These are phyloP conservation scores for Salvelinus alpinus DNA, from an alignment of 2,113 vertebrate species.

Conservation along the genomic window DNA sequence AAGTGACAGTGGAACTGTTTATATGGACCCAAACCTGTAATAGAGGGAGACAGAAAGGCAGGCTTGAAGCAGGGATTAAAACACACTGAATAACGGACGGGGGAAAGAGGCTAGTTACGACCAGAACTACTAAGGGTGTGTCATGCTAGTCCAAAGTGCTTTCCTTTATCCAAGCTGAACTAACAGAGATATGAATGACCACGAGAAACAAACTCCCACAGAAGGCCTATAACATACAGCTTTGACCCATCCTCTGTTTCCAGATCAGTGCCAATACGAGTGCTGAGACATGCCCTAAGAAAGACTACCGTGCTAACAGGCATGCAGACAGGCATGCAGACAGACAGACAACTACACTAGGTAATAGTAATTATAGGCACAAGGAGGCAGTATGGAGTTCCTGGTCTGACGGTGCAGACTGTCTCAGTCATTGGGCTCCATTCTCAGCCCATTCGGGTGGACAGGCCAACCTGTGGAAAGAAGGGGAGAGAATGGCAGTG, in stretches of 20 bases:
- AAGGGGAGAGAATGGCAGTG: not conserved
- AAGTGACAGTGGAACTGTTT: not conserved
- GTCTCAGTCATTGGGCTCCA: not conserved
- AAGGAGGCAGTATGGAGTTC: conserved; percentile 18
- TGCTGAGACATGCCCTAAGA: not conserved
- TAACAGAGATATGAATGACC: not conserved
- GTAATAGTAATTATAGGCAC: conserved; percentile 43
- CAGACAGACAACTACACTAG: conserved; percentile 6
- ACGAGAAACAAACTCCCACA: not conserved
- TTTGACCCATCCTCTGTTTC: not conserved
- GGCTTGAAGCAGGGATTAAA: not conserved
- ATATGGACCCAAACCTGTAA: not conserved
- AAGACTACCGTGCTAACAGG: conserved; percentile 4
- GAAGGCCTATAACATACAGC: not conserved
- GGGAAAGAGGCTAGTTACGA: not conserved
- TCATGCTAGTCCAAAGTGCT: not conserved
- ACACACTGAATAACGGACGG: not conserved
- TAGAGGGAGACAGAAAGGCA: not conserved
- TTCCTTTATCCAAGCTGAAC: not conserved
- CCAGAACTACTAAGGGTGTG: not conserved
- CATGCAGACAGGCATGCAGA: not conserved
- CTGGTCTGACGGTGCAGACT: not conserved
- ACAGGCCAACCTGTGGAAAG: conserved; percentile 42
- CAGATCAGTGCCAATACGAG: not conserved
- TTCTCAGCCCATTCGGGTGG: conserved; percentile 47